These are phyloP conservation scores for Mustelus asterias DNA, from an alignment of 2,113 vertebrate genomes.

Conservation along the genomic window DNA sequence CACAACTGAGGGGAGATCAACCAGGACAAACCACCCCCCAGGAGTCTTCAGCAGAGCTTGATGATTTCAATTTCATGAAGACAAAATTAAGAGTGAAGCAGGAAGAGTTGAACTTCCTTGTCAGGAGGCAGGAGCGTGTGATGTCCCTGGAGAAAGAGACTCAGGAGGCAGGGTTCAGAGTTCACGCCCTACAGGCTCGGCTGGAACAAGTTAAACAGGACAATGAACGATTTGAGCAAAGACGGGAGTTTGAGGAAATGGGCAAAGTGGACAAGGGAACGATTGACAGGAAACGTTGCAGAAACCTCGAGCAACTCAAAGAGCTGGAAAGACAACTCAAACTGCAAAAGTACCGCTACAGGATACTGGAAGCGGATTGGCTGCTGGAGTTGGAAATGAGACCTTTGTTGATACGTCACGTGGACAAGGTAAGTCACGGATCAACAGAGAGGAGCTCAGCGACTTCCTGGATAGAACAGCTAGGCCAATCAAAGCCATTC, in stretches of 20 bases:
- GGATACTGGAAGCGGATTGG: conserved; percentile 44
- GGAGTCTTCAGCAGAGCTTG: not conserved
- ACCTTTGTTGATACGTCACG: conserved; percentile 42
- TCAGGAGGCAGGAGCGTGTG: not conserved
- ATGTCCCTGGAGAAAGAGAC: not conserved
- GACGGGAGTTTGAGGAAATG: fast-evolving
- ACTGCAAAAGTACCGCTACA: conserved; percentile 45
- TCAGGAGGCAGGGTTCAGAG: fast-evolving
- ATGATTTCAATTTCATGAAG: fast-evolving
- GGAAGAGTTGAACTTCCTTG: conserved; percentile 45
- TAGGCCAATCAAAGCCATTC: not conserved
- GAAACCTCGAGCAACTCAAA: not conserved
- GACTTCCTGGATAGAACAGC: not conserved
- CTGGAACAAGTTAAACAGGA: fast-evolving
- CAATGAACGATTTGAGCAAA: not conserved
- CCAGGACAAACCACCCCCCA: not conserved
- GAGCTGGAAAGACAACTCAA: conserved; percentile 44
- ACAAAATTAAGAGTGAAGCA: conserved; percentile 11
- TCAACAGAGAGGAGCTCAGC: not conserved
- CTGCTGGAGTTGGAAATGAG: conserved; percentile 50
- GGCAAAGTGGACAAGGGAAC: fast-evolving
- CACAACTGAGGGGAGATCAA: not conserved
- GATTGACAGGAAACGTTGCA: not conserved
- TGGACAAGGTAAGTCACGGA: conserved; percentile 40
- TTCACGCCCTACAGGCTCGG: conserved; percentile 15